Conservation (phyloP, 2,888 invertebrate genomes). For the Tetragonula carbonaria region DNA sequence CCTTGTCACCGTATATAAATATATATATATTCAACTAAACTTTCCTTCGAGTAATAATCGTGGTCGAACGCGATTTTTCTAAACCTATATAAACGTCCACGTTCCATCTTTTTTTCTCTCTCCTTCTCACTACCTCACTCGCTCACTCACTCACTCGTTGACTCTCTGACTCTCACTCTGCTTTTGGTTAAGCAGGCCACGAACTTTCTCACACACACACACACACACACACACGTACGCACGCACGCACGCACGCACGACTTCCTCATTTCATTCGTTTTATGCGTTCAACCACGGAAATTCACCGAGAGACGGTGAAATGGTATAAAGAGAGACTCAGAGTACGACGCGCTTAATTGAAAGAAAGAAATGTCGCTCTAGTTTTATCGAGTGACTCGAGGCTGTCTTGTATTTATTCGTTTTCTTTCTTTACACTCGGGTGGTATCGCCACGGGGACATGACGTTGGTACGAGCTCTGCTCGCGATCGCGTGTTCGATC, state of each 20-base stretch:
- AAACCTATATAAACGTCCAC: conserved; percentile 1
- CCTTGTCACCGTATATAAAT: background rate
- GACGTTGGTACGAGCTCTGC: conserved; percentile 69
- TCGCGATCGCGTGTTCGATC: conserved; percentile 34
- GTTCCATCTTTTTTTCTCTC: background rate
- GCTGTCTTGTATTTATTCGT: conserved; percentile 46
- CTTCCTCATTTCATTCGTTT: background rate
- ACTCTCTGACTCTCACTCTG: background rate
- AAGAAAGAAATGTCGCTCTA: conserved; percentile 58
- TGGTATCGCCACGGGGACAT: conserved; percentile 29
- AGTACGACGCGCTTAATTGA: conserved; percentile 38
- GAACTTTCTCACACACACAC: background rate
- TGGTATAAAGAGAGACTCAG: background rate
- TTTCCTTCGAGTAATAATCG: background rate
- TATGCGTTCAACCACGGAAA: background rate
- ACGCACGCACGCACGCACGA: background rate
- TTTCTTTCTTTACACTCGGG: conserved; percentile 14
- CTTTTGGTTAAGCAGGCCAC: background rate
- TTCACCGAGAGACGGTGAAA: background rate
- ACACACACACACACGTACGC: background rate
- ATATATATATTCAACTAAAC: background rate
- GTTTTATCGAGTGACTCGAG: conserved; percentile 40
- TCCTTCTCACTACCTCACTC: background rate
- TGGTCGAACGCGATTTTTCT: conserved; percentile 22
- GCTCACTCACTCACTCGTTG: background rate